phyloP scores from a whole-genome alignment of 2,888 invertebrate species.

The Leucophora obtusa region DNA sequence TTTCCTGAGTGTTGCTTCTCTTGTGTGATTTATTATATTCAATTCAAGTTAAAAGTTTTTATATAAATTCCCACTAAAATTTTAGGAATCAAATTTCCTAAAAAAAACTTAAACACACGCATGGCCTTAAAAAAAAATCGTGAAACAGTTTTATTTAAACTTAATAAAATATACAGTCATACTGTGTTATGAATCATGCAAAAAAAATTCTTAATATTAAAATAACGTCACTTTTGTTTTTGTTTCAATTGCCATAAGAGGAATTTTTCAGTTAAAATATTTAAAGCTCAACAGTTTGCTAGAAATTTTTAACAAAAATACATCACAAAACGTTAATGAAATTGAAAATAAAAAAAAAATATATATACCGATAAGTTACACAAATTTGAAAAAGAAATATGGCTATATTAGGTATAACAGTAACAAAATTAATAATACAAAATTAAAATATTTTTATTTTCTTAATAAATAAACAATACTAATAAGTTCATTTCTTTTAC shows the following conservation, averaged over 20 bases:
- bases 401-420: neutral
- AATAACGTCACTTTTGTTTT: slow-evolving; percentile 45
- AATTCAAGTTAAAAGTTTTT: neutral
- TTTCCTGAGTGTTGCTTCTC: too few species aligned
- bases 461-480: neutral
- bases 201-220: slow-evolving; percentile 34
- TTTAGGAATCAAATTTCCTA: neutral
- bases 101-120: slow-evolving; percentile 7
- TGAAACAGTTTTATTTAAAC: neutral
- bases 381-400: slow-evolving; percentile 6
- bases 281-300: slow-evolving; percentile 22
- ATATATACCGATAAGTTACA: slow-evolving; percentile 6
- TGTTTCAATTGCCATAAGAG: slow-evolving; percentile 23
- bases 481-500: slow-evolving; percentile 26
- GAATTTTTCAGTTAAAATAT: slow-evolving; percentile 30
- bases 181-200: slow-evolving; percentile 26
- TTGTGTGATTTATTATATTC: too few species aligned
- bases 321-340: neutral
- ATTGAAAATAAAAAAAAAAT: slow-evolving; percentile 3
- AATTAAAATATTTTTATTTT: neutral
- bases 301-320: slow-evolving; percentile 4
- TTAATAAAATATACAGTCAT: slow-evolving; percentile 13
- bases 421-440: neutral
- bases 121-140: neutral
- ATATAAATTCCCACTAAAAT: neutral